Evolutionary conservation across 2,888 invertebrate genomes (phyloP).

Genomic region (Julus scanicus): DNA sequence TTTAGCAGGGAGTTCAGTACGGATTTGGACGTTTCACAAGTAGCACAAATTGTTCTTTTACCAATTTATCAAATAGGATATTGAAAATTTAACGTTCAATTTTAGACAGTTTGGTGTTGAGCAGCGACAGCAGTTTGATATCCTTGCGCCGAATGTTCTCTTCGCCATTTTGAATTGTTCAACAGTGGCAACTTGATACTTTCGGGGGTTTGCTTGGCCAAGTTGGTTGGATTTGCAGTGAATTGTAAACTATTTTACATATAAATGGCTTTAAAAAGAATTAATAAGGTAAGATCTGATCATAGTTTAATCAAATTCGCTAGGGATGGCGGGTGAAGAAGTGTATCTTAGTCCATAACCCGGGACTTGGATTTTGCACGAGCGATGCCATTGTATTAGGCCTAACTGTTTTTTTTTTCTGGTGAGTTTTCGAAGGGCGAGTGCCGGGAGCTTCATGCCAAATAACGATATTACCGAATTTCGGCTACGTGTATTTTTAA

Average conservation of each 20-base stretch:
- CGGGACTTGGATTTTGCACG: neutral
- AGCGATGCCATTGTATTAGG: slow-evolving; percentile 16
- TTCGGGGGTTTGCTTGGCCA: slow-evolving; percentile 46
- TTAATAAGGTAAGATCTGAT: slow-evolving; percentile 82
- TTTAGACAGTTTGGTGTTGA: neutral
- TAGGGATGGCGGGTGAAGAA: neutral
- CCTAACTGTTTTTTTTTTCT: slow-evolving; percentile 47
- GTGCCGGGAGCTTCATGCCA: neutral
- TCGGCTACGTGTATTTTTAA: neutral
- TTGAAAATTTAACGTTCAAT: neutral
- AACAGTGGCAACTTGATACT: slow-evolving; percentile 53
- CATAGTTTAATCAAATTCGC: slow-evolving; percentile 8
- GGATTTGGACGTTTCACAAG: neutral
- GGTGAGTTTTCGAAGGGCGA: slow-evolving; percentile 11
- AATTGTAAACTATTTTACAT: slow-evolving; percentile 50
- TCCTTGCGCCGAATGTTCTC: slow-evolving; percentile 31
- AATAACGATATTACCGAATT: neutral
- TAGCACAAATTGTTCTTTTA: neutral
- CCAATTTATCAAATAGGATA: neutral
- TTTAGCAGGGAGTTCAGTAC: neutral
- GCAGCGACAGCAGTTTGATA: neutral
- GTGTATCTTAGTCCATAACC: neutral
- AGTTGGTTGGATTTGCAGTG: slow-evolving; percentile 27
- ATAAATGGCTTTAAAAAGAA: slow-evolving; percentile 93
- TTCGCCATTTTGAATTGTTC: slow-evolving; percentile 58